These are phyloP conservation scores for Morpho deidamia DNA, from an alignment of 2,888 invertebrate species.

Conservation along the genomic window DNA sequence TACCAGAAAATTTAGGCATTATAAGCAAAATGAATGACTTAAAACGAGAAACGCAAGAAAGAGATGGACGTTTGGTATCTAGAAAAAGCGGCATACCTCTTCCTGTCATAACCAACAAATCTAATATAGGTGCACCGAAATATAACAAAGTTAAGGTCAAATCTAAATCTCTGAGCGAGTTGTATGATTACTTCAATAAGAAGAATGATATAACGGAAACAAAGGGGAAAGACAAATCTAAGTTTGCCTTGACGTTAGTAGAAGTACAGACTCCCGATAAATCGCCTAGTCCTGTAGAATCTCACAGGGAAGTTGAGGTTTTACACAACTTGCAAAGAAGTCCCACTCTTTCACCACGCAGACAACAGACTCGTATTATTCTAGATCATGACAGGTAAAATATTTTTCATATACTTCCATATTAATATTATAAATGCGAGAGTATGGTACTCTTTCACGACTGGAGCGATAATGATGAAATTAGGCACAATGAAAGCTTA, in stretches of 20 bases:
- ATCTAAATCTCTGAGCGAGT: conserved; percentile 68
- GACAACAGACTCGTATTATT: conserved; percentile 56
- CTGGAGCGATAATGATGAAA: too few relatives aligned
- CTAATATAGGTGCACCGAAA: conserved; percentile 36
- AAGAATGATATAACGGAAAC: conserved; percentile 45
- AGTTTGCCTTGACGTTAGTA: conserved; percentile 53
- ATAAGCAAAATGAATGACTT: conserved; percentile 54
- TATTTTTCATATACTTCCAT: neutral
- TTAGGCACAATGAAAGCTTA: too few relatives aligned
- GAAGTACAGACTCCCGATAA: conserved; percentile 60
- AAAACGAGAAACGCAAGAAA: conserved; percentile 48
- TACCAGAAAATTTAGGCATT: conserved; percentile 40
- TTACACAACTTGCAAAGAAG: conserved; percentile 83
- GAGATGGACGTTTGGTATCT: conserved; percentile 36
- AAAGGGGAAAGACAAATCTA: conserved; percentile 44
- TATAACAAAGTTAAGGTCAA: conserved; percentile 58
- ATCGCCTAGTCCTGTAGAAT: conserved; percentile 69
- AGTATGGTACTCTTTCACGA: too few relatives aligned
- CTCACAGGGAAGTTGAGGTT: conserved; percentile 82
- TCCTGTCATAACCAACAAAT: conserved; percentile 55
- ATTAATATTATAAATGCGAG: too few relatives aligned
- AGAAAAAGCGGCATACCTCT: conserved; percentile 67
- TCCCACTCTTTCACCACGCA: conserved; percentile 75
- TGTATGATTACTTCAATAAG: conserved; percentile 70
- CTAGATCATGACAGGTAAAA: conserved; percentile 68